Evolutionary conservation across 2,113 vertebrate species (phyloP), one percentile per base, ranked within the genome.

Genomic region (Myodes glareolus): DNA sequence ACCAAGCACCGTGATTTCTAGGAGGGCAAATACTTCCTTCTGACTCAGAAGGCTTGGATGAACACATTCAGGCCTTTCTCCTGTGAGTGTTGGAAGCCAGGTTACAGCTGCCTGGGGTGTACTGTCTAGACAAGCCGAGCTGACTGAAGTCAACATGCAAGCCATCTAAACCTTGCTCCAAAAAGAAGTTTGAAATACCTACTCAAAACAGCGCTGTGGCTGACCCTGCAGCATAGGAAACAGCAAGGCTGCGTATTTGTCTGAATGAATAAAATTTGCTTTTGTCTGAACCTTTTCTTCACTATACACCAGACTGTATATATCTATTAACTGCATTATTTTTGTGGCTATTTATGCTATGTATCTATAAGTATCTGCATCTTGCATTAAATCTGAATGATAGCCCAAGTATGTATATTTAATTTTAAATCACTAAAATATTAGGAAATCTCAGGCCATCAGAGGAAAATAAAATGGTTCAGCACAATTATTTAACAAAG

Each of bases 41-140:
- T 10, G 10, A 61, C 65, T 7, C 36, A 4, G 2, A 25, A 73
- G 27, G 12, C n/a, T 0, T 13, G 42, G 11, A 39, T 7, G 5
- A 16, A 7, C 31, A 45, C 2, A 9, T 10, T 14, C 3, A 5
- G 11, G 14, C 2, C 10, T n/a, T 50, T 23, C 27, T 52, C 52
- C 8, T 0, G 10, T 27, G 25, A 6, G 50, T 82, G 12, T 17
- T 39, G 27, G 52, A 52, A 27, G 27, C 13, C 8, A 7, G 0
- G 0, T 13, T 19, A 12, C 39, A 29, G 23, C 29, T 21, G 16
- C 55, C 2, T 7, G 47, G 55, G 73, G 63, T 3, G 6, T 9
- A 9, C 17, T 21, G 0, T 0, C n/a, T 2, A 52, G 16, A 61
- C 21, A 58, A 58, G 17, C n/a, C 2, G 7, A 72, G 73, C 7